Base-by-base conservation (phyloP, 2,888 invertebrate genomes). In the Lordiphosa andalusiaca region DNA sequence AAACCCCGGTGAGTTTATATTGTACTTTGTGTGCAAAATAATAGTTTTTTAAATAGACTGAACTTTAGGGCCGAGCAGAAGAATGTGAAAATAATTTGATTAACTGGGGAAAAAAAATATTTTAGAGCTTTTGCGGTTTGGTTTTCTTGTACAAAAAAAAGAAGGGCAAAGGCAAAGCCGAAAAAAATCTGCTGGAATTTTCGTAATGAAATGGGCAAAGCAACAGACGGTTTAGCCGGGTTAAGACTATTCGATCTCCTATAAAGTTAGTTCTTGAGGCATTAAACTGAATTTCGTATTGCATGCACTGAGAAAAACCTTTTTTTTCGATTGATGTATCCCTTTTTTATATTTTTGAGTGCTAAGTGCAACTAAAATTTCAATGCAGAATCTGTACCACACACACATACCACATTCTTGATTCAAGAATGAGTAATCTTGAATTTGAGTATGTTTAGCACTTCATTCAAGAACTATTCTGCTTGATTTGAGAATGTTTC, bases 21-120 rank as follows among this genome's bases (percentile, higher is more conserved):
- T 73, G 75, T 80, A 75, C 83, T 81, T 81, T 83, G 77, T 75
- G 77, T 70, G 73, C 57, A 76, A 73, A 80, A 80, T 82, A 80
- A 82, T 80, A 80, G 82, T 80, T 78, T 76, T 72, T 76, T 78
- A 81, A 81, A 75, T 68, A 62, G 70, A 69, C 65, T 63, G 67
- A 59, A 58, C 30, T 12, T 30, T 66, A 69, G 66, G 65, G 53
- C 47, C 19, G 54, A 37, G 53, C 44, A 47, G 19, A 40, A 48
- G 38, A 23, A 47, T 23, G 19, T 30, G 44, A 9, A 30, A 64
- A 63, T 63, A 53, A 63, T 63, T 65, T 63, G 67, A 81, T 81
- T 74, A 77, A 77, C 77, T 65, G 73, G 56, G n/a, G n/a, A n/a
- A 16, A 58, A 75, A 73, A 80, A 83, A 85, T 85, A 84, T 81